Percentiles rank a stretch among this genome's conserved stretches.
These are phyloP conservation scores for Drosophila fungiperda DNA, from an alignment of 2,888 invertebrate genomes.

Conservation along the genomic window DNA sequence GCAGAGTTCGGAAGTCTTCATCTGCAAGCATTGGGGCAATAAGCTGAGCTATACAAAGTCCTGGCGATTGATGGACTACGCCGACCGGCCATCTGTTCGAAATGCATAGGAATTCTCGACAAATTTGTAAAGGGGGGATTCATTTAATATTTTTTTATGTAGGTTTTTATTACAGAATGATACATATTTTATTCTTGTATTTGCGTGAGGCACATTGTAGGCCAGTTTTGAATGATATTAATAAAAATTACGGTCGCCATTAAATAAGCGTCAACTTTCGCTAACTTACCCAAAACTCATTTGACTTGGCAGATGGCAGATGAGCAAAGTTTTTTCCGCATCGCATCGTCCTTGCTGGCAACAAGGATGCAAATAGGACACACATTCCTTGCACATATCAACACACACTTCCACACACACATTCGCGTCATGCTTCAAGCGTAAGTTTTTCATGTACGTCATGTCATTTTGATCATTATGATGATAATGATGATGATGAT, in stretches of 20 bases:
- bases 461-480: conserved; percentile 25
- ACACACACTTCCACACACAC: background rate
- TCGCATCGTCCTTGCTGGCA: conserved; percentile 33
- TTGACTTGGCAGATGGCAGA: conserved; percentile 71
- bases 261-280: conserved; percentile 56
- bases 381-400: background rate
- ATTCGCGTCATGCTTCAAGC: conserved; percentile 41
- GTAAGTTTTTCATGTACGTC: conserved; percentile 41
- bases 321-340: conserved; percentile 61
- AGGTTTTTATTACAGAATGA: background rate
- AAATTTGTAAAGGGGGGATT: background rate
- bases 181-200: background rate
- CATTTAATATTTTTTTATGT: background rate
- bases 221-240: conserved; percentile 22
- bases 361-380: conserved; percentile 22
- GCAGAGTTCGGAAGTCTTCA: conserved; percentile 19
- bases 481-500: conserved; percentile 30
- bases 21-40: conserved; percentile 43
- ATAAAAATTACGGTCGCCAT: conserved; percentile 76
- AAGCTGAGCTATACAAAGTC: background rate
- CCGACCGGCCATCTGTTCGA: conserved; percentile 9
- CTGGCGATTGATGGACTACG: conserved; percentile 27
- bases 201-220: background rate
- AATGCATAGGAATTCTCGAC: conserved; percentile 7
- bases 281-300: conserved; percentile 70